phyloP scores from a whole-genome alignment of 2,888 invertebrate genomes.

The Lasius platythorax region DNA sequence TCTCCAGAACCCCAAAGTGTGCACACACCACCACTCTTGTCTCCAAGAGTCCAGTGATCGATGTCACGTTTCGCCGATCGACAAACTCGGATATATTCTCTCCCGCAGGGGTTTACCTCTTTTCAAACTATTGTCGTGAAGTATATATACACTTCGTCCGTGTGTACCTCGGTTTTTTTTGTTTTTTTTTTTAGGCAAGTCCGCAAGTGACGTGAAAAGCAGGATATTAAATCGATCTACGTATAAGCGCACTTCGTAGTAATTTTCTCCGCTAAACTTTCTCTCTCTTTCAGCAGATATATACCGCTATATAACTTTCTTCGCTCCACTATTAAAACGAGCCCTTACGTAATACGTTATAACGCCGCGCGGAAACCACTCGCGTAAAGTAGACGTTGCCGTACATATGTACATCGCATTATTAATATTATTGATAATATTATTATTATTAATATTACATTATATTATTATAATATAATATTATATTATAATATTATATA shows the following conservation, averaged over 20 bases:
- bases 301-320: conserved; percentile 31
- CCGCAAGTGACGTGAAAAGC: conserved; percentile 38
- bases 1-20: conserved; percentile 19
- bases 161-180: neutral
- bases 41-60: conserved; percentile 19
- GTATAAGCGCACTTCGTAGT: conserved; percentile 5
- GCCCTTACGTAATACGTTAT: conserved; percentile 23
- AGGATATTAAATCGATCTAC: conserved; percentile 43
- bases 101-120: neutral
- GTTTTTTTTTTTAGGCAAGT: neutral
- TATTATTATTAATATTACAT: neutral
- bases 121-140: neutral
- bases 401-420: conserved; percentile 2
- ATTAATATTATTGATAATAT: neutral
- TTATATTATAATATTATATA: neutral
- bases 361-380: conserved; percentile 33
- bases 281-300: conserved; percentile 2
- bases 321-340: conserved; percentile 9
- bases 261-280: conserved; percentile 31
- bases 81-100: conserved; percentile 12
- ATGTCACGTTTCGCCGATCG: conserved; percentile 34
- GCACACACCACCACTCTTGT: conserved; percentile 32
- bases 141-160: neutral
- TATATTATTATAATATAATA: neutral
- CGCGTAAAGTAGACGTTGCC: conserved; percentile 33